Evolutionary conservation across 2,113 vertebrate species (phyloP).

Genomic region (Bubo blakistoni): DNA sequence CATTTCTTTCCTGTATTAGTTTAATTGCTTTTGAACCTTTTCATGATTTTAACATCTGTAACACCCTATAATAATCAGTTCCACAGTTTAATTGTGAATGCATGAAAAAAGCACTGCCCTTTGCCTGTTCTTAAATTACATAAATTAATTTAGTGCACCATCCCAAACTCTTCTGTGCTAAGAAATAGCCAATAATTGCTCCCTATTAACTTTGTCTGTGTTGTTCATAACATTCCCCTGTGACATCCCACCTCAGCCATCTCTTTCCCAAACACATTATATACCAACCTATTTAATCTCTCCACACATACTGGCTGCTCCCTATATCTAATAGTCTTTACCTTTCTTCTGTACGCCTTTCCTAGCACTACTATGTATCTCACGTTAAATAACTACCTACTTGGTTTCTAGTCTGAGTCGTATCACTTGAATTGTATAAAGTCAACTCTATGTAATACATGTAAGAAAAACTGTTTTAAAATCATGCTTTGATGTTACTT

Average conservation of each 20-base stretch:
- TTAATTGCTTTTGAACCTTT: constrained; percentile 31
- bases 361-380: neutral
- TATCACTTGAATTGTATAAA: constrained; percentile 18
- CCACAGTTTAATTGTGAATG: neutral
- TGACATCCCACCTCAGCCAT: neutral
- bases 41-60: neutral
- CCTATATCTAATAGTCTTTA: neutral
- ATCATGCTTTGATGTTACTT: constrained; percentile 52
- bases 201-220: neutral
- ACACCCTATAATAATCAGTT: neutral
- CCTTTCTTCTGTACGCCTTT: neutral
- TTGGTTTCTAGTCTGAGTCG: neutral
- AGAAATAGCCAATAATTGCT: neutral
- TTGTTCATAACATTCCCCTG: neutral
- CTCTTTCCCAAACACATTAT: neutral
- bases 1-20: neutral
- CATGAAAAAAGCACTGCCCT: neutral
- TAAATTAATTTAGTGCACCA: neutral
- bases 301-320: neutral
- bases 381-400: neutral
- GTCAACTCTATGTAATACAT: constrained; percentile 22
- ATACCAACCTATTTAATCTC: neutral
- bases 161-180: neutral
- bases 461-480: constrained; percentile 40
- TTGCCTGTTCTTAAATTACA: constrained; percentile 2